phyloP scores from a whole-genome alignment of 2,113 vertebrate genomes.

The Rhinopomastus cyanomelas region DNA sequence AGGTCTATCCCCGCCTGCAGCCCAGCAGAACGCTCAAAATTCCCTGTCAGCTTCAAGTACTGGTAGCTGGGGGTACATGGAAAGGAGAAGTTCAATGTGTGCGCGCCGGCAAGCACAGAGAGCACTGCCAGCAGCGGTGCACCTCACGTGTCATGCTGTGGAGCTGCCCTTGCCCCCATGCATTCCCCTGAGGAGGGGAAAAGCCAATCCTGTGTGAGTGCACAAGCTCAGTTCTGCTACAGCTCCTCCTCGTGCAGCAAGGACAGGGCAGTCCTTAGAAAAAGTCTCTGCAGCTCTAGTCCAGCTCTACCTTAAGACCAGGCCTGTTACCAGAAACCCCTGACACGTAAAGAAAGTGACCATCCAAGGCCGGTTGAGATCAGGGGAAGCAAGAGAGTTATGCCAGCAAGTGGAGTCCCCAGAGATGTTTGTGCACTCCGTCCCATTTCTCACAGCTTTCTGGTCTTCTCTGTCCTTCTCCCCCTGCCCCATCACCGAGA shows the following conservation, averaged over 20 bases:
- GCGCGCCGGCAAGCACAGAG: rapidly evolving
- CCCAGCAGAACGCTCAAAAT: constrained; percentile 92
- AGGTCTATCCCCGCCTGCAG: constrained; percentile 91
- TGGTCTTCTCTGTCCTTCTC: neutral
- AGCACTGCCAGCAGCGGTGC: rapidly evolving
- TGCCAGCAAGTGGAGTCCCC: neutral
- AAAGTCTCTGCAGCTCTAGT: neutral
- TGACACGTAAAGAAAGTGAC: neutral
- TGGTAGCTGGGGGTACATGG: constrained; percentile 75
- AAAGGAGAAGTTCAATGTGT: neutral
- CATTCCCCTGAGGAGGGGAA: neutral
- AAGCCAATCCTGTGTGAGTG: neutral
- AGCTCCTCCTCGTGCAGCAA: neutral
- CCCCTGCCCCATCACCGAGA: neutral
- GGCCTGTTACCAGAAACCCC: neutral
- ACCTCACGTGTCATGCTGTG: rapidly evolving
- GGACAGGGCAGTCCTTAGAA: neutral
- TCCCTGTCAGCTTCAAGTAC: constrained; percentile 85
- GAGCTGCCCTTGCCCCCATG: rapidly evolving
- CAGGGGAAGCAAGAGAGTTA: neutral
- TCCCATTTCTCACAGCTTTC: neutral
- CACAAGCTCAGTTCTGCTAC: neutral
- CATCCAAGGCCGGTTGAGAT: neutral
- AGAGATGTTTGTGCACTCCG: neutral
- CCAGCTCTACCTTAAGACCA: neutral